Percentiles rank a stretch among this genome's conserved stretches.
These are phyloP conservation scores for Aproaerema taeniolella DNA, from an alignment of 2,888 invertebrate genomes.

Conservation along the genomic window DNA sequence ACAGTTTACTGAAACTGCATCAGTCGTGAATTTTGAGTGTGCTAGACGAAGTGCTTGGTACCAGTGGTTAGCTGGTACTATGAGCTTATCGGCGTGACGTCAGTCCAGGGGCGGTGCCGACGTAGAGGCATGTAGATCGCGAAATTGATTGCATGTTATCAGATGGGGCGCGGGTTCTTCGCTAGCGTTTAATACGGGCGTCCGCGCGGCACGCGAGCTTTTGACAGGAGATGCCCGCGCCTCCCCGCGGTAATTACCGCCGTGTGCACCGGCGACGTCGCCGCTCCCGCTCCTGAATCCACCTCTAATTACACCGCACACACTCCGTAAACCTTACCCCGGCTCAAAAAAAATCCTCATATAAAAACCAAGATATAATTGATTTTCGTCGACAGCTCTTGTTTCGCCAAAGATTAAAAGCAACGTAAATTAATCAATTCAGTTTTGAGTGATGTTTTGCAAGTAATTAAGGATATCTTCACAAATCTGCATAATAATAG, in stretches of 20 bases:
- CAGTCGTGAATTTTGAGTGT: constrained; percentile 32
- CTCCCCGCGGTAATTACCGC: constrained; percentile 64
- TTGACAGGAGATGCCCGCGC: constrained; percentile 72
- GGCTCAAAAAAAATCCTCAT: neutral
- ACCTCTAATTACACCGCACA: constrained; percentile 33
- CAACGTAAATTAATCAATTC: too few relatives aligned
- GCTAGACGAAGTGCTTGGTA: constrained; percentile 51
- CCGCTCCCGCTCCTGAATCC: constrained; percentile 32
- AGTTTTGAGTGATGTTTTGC: too few relatives aligned
- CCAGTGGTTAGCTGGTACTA: constrained; percentile 68
- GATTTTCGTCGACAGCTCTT: too few relatives aligned
- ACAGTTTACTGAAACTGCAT: constrained; percentile 24
- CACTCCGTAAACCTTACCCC: constrained; percentile 1
- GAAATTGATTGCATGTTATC: constrained; percentile 76
- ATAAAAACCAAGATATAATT: too few relatives aligned
- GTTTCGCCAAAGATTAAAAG: too few relatives aligned
- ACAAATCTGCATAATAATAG: too few relatives aligned
- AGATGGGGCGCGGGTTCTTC: constrained; percentile 74
- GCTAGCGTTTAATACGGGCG: constrained; percentile 73
- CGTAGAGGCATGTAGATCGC: constrained; percentile 75
- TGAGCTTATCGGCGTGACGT: constrained; percentile 67
- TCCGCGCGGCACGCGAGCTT: constrained; percentile 69
- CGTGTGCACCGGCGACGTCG: constrained; percentile 70
- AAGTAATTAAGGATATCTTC: too few relatives aligned
- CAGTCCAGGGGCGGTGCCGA: constrained; percentile 69